Base-by-base conservation (phyloP, 2,888 invertebrate genomes). In the Luperina testacea region DNA sequence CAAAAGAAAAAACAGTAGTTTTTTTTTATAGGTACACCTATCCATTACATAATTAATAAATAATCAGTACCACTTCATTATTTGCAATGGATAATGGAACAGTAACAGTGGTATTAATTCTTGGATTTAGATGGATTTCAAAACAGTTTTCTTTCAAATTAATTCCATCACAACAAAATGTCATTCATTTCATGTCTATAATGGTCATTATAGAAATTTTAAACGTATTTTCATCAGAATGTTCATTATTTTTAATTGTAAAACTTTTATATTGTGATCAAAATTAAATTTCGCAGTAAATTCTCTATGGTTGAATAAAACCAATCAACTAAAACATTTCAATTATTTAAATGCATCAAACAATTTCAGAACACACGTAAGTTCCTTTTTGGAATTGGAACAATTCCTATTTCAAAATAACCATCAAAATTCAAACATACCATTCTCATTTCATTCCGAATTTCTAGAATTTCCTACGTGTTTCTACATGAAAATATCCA, bases 401-500 rank as follows among this genome's bases (percentile, higher is more conserved):
- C 57, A 59, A n/a, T n/a, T 65, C 45, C 57, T 65, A 6, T 71
- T 67, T 67, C 38, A 59, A 65, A 65, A 69, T 51, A 77, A 53
- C 27, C 24, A 5, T 38, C 8, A 64, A 57, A 51, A 68, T 72
- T 75, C 38, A 71, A 61, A 57, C 45, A 73, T 73, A 8, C 51
- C 20, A 75, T 78, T 69, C 57, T 32, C 67, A 69, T 71, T 70
- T 15, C 11, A 73, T 67, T 72, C 57, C 57, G 59, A 74, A 85
- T 75, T 80, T 80, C 68, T 75, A 81, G 67, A 83, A 80, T 78
- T 78, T 80, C 7, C 83, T 80, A 83, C 78, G 42, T 65, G 77
- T 88, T 90, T 87, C 88, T 89, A 88, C 87, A 88, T 90, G 85
- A 90, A 89, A 91, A 90, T 92, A 91, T 91, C 90, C 92, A 93